Percentiles rank a stretch among this genome's conserved stretches.
Evolutionary conservation across 1,140 invertebrate species (phyloP).

Genomic region (Trachelipus rathkii): DNA sequence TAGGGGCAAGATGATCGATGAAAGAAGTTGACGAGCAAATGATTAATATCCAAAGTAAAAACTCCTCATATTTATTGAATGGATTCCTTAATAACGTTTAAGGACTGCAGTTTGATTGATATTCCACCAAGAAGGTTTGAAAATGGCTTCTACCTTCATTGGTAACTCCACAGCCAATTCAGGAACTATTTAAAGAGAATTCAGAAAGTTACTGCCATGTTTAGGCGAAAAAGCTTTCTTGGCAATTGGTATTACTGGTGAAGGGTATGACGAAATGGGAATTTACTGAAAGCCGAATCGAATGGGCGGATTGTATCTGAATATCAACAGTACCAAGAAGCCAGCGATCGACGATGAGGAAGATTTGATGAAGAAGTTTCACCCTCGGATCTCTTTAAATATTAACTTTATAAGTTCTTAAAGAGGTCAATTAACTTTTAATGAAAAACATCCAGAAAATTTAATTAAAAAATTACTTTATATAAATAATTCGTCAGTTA

Average conservation of each 20-base stretch:
- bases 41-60: conserved; percentile 62
- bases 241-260: conserved; percentile 66
- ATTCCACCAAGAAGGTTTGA: conserved; percentile 58
- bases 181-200: conserved; percentile 79
- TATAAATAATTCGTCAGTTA: background rate
- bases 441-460: no score
- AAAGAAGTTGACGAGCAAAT: conserved; percentile 63
- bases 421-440: no score
- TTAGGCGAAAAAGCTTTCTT: conserved; percentile 71
- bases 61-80: conserved; percentile 64
- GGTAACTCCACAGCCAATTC: conserved; percentile 55
- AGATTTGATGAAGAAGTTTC: conserved; percentile 71
- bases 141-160: conserved; percentile 60
- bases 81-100: conserved; percentile 65
- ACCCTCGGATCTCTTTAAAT: background rate
- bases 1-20: conserved; percentile 58
- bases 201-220: conserved; percentile 62
- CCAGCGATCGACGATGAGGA: conserved; percentile 74
- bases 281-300: conserved; percentile 68
- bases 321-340: conserved; percentile 89
- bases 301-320: conserved; percentile 82
- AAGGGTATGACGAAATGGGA: conserved; percentile 82
- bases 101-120: conserved; percentile 63
- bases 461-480: no score
- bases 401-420: no score